Conservation (phyloP, 1,140 invertebrate species). For the Ylistrum balloti region DNA sequence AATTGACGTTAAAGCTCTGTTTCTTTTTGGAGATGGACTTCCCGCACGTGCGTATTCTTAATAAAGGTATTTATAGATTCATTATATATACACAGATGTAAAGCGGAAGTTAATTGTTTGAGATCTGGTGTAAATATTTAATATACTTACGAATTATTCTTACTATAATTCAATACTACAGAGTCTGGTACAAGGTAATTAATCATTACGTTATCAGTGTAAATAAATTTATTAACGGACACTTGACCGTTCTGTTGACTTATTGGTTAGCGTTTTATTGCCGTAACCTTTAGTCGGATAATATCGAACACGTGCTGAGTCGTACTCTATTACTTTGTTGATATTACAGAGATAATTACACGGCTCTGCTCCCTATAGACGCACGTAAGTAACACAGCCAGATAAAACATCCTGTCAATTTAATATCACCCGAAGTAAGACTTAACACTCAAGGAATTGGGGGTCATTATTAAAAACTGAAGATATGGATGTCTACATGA, state of each 20-base stretch:
- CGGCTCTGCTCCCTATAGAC: background rate
- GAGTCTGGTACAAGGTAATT: too few species aligned
- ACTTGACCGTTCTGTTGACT: background rate
- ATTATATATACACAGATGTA: too few species aligned
- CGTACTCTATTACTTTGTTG: background rate
- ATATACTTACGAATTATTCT: background rate
- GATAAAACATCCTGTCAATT: background rate
- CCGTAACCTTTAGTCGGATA: slow-evolving; percentile 14
- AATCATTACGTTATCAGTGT: background rate
- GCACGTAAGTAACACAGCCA: background rate
- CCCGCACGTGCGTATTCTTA: too few species aligned
- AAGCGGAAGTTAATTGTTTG: too few species aligned
- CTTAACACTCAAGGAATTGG: background rate
- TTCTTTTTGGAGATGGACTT: too few species aligned
- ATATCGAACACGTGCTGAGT: slow-evolving; percentile 15
- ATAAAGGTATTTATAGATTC: too few species aligned
- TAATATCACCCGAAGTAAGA: background rate
- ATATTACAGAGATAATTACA: background rate
- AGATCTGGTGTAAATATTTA: background rate
- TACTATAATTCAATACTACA: background rate
- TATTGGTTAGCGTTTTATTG: background rate
- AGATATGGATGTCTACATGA: slow-evolving; percentile 16
- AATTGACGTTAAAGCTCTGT: too few species aligned
- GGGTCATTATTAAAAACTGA: slow-evolving; percentile 21
- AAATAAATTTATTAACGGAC: background rate